A percentile compares a stretch with the other conserved stretches of the same genome.
Evolutionary conservation across 2,113 vertebrate species (phyloP).

Genomic region (Sula dactylatra): DNA sequence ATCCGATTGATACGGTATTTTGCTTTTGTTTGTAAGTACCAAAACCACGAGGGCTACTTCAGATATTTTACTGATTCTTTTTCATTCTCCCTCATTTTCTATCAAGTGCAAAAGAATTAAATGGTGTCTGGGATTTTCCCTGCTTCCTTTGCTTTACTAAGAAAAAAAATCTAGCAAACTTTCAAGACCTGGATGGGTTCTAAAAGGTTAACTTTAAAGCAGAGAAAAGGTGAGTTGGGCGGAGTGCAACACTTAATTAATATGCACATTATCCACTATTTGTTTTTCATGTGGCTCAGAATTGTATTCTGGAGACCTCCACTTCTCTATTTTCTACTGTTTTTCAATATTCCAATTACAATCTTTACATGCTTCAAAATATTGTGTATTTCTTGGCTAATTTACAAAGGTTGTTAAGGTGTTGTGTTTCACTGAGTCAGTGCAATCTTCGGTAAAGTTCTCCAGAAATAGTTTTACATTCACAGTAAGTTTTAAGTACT

Average conservation of each 20-base stretch:
- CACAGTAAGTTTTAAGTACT: neutral
- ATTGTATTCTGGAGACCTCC: neutral
- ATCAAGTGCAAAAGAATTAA: neutral
- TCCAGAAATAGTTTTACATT: neutral
- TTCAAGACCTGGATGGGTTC: neutral
- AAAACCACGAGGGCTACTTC: neutral
- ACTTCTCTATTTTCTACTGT: neutral
- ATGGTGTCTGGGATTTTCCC: neutral
- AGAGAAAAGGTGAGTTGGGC: neutral
- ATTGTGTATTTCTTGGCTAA: neutral
- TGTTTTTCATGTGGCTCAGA: neutral
- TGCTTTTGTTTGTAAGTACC: neutral
- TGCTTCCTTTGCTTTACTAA: neutral
- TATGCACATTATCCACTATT: neutral
- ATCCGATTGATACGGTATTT: neutral
- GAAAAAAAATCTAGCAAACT: neutral
- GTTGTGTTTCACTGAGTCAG: neutral
- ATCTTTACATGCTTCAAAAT: neutral
- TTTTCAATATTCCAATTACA: neutral
- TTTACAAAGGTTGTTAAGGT: neutral
- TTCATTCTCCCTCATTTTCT: neutral
- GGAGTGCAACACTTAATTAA: neutral
- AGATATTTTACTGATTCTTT: neutral
- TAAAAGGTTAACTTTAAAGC: neutral
- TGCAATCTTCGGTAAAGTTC: neutral